Conservation (phyloP, 2,113 vertebrate species). For the Diglossa brunneiventris region DNA sequence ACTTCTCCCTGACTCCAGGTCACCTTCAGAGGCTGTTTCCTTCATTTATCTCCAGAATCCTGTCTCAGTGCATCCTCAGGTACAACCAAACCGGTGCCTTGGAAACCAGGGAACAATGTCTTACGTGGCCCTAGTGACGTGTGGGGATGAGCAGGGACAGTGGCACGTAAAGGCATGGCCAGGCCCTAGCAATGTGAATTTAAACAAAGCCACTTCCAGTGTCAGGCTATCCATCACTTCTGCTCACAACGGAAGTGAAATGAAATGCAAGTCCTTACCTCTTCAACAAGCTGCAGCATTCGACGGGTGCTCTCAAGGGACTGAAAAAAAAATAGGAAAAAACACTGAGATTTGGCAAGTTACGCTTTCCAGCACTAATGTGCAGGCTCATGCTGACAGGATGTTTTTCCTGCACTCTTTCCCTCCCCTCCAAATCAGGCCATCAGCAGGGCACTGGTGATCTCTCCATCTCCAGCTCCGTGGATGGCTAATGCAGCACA, state of each 20-base stretch:
- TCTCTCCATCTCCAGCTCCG: background rate
- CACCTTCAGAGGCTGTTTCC: background rate
- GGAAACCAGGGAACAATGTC: background rate
- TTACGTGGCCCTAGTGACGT: background rate
- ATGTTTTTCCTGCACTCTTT: background rate
- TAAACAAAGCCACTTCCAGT: background rate
- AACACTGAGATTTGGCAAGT: background rate
- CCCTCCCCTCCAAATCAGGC: background rate
- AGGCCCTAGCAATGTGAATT: background rate
- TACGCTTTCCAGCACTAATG: background rate
- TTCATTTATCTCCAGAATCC: background rate
- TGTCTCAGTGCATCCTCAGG: background rate
- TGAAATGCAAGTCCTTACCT: constrained; percentile 81
- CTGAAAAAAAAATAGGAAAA: constrained; percentile 69
- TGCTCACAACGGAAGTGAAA: background rate
- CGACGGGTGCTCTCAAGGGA: constrained; percentile 98
- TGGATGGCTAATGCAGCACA: background rate
- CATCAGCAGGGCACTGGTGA: background rate
- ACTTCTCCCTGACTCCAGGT: background rate
- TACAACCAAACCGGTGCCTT: background rate
- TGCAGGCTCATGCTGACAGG: background rate
- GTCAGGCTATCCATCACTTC: background rate
- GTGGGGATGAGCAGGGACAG: background rate
- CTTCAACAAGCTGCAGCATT: constrained; percentile 98
- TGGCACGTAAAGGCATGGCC: background rate